Percentiles rank a stretch among this genome's conserved stretches.
Evolutionary conservation across 2,888 invertebrate species (phyloP).

Genomic region (Dichetophora obliterata): DNA sequence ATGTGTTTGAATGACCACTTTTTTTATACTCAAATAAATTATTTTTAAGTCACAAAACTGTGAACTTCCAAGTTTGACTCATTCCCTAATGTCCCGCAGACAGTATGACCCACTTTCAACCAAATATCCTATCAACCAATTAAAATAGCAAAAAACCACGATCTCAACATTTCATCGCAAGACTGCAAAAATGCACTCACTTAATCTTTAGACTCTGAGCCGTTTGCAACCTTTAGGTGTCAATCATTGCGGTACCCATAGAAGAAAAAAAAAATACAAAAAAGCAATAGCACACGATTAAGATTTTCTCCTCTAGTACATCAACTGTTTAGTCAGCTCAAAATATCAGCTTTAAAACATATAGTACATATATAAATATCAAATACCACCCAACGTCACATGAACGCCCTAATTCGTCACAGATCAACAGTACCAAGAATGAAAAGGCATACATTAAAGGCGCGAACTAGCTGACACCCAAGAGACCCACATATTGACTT

Average conservation of each 20-base stretch:
- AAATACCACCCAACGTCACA: slow-evolving; percentile 35
- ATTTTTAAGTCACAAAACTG: too few species aligned
- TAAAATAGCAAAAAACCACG: slow-evolving; percentile 6
- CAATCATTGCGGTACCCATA: slow-evolving; percentile 8
- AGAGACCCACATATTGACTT: slow-evolving; percentile 33
- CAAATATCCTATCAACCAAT: neutral
- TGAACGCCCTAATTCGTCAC: slow-evolving; percentile 30
- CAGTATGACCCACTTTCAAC: slow-evolving; percentile 18
- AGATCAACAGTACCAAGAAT: neutral
- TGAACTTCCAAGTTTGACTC: neutral
- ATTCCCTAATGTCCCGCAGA: neutral
- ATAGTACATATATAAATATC: neutral
- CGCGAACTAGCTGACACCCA: slow-evolving; percentile 40
- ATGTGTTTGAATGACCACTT: too few species aligned
- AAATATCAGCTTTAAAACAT: neutral
- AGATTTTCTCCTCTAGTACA: neutral
- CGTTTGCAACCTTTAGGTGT: slow-evolving; percentile 16
- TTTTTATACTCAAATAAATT: too few species aligned
- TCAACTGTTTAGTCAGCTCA: neutral
- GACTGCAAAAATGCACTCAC: neutral
- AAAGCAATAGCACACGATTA: neutral
- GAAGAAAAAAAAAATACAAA: too few species aligned
- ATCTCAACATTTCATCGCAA: neutral
- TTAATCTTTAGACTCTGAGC: slow-evolving; percentile 18
- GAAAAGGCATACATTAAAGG: neutral